phyloP scores from a whole-genome alignment of 2,797 vertebrate genomes.

The Lithobates sylvaticus region DNA sequence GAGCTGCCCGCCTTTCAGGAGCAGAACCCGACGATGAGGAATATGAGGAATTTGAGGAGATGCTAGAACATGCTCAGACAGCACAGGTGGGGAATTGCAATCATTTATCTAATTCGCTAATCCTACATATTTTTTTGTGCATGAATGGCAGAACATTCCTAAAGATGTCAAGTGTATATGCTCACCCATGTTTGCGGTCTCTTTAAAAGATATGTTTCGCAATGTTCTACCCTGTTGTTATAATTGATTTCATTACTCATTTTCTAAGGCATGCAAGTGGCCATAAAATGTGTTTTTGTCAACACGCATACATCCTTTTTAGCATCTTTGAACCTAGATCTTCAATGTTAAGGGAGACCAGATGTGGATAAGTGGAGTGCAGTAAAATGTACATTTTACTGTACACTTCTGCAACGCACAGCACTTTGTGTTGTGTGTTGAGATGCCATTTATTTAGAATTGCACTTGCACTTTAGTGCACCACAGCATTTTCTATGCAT shows the following conservation, averaged over 20 bases:
- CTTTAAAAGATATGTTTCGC: neutral
- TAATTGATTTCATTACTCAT: neutral
- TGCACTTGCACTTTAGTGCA: no score
- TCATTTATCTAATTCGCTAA: conserved; percentile 32
- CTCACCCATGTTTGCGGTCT: neutral
- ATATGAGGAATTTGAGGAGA: conserved; percentile 98
- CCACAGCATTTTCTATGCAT: no score
- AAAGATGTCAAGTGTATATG: conserved; percentile 1
- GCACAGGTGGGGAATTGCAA: conserved; percentile 86
- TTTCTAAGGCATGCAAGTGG: neutral
- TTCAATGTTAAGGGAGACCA: no score
- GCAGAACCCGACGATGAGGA: conserved; percentile 97
- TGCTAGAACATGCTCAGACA: conserved; percentile 91
- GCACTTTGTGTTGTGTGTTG: no score
- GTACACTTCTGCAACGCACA: no score
- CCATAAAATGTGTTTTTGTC: no score
- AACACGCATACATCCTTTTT: no score
- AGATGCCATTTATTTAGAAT: no score
- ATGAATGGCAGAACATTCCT: conserved; percentile 28
- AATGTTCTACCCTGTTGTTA: neutral
- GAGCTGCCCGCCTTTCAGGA: conserved; percentile 94
- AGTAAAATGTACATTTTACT: no score
- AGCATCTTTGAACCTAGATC: no score
- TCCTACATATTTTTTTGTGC: conserved; percentile 5
- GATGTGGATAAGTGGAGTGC: no score